Evolutionary conservation across 2,888 invertebrate genomes (phyloP).

Genomic region (Pammene fasciana): DNA sequence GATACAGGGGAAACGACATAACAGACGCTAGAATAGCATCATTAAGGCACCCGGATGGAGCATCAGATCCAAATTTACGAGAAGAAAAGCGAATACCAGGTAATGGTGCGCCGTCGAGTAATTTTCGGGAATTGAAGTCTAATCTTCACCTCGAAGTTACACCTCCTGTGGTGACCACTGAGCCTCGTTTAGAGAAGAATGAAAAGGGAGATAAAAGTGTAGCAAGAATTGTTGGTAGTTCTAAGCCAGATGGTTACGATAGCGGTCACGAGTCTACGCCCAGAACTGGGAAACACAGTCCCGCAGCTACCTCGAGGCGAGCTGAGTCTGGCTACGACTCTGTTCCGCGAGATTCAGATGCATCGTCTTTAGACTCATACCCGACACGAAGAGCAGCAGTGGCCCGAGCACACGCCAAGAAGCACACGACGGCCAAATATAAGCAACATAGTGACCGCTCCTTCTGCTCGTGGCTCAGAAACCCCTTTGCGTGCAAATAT

Average conservation of each 20-base stretch:
- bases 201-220: conserved; percentile 86
- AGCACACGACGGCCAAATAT: conserved; percentile 85
- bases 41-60: conserved; percentile 94
- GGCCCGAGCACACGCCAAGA: conserved; percentile 77
- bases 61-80: conserved; percentile 94
- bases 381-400: conserved; percentile 78
- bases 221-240: conserved; percentile 85
- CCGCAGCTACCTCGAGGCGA: conserved; percentile 89
- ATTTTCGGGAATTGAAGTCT: conserved; percentile 83
- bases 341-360: conserved; percentile 94
- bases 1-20: conserved; percentile 83
- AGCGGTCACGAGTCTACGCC: conserved; percentile 93
- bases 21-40: conserved; percentile 86
- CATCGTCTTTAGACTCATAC: conserved; percentile 91
- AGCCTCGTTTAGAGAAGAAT: conserved; percentile 84
- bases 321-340: conserved; percentile 97
- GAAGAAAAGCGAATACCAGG: conserved; percentile 86
- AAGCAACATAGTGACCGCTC: conserved; percentile 88
- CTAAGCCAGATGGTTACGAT: conserved; percentile 90
- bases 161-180: conserved; percentile 83
- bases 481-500: conserved; percentile 90
- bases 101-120: conserved; percentile 84
- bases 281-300: conserved; percentile 91
- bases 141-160: conserved; percentile 78
- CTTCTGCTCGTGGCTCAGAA: conserved; percentile 89